phyloP scores from a whole-genome alignment of 2,888 invertebrate species.

The Campoplex nolae region DNA sequence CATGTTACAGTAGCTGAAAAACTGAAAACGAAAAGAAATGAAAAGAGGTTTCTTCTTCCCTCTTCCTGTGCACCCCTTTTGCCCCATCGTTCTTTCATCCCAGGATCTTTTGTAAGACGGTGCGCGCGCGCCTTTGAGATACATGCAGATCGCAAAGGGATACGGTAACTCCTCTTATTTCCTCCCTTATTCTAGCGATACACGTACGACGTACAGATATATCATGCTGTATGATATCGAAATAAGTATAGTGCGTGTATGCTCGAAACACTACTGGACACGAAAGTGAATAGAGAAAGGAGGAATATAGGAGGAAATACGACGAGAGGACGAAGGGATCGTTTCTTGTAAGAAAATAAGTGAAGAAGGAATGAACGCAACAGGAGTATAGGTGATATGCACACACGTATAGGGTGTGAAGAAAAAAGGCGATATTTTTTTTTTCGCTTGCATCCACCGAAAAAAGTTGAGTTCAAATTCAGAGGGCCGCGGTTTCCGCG shows the following conservation, averaged over 20 bases:
- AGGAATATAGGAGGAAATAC: constrained; percentile 11
- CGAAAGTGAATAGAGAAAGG: constrained; percentile 36
- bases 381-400: constrained; percentile 62
- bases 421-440: no score
- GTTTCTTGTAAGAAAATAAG: constrained; percentile 25
- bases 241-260: not conserved
- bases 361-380: constrained; percentile 43
- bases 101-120: constrained; percentile 17
- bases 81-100: constrained; percentile 39
- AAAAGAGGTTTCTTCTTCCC: constrained; percentile 8
- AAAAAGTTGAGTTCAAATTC: no score
- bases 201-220: constrained; percentile 1
- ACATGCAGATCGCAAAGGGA: not conserved
- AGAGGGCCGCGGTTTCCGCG: no score
- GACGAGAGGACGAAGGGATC: constrained; percentile 33
- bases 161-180: constrained; percentile 17
- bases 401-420: not conserved
- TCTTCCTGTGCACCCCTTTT: constrained; percentile 17
- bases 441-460: no score
- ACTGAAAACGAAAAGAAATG: constrained; percentile 22
- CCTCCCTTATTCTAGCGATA: constrained; percentile 21
- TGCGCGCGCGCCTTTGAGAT: constrained; percentile 22
- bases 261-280: constrained; percentile 36
- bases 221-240: constrained; percentile 17
- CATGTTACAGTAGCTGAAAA: not conserved